Base-by-base conservation (phyloP, 2,888 invertebrate genomes). In the Polyommatus iphigenia region DNA sequence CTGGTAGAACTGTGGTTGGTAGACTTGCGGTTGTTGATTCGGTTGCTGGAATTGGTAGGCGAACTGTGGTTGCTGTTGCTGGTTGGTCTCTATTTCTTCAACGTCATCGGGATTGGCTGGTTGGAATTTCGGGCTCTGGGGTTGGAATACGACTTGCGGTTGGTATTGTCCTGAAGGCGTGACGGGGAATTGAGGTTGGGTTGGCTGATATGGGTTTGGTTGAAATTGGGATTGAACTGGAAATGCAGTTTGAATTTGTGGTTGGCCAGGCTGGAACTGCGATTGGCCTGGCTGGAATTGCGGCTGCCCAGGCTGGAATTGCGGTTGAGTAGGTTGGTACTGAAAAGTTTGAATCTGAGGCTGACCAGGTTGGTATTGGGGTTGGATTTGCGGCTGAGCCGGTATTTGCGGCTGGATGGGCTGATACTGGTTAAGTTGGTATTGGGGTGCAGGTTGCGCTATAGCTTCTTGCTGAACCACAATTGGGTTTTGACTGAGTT, bases 351-450 rank as follows among this genome's bases (percentile, higher is more conserved):
- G 67, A 15, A 67, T 67, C 18, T 82, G 81, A 1, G 81, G 78
- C 78, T 81, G 81, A 18, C 77, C 81, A 0, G 85, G 84, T 81
- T 87, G 86, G 15, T 86, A 81, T 78, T 87, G 85, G n/a, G 84
- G 82, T 77, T 83, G 83, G 13, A 80, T 79, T 67, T 80, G 81
- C 57, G 80, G 80, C 79, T 82, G 81, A 24, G 81, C 36, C 20
- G 84, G 81, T 46, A 83, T 81, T 80, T 84, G 83, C 75, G 83
- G 83, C 79, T 83, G 82, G 36, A 85, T 80, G 46, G 83, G 85
- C 77, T 85, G 83, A 59, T 84, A 83, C 73, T 85, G 85, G 50
- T 82, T 81, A 29, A 82, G 83, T 78, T 86, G 84, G 76, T 85
- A 85, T 79, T 85, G 85, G 8, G 81, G 79, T 5, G 84, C 77